phyloP scores from a whole-genome alignment of 2,888 invertebrate species.

The Ennomos erosarius region DNA sequence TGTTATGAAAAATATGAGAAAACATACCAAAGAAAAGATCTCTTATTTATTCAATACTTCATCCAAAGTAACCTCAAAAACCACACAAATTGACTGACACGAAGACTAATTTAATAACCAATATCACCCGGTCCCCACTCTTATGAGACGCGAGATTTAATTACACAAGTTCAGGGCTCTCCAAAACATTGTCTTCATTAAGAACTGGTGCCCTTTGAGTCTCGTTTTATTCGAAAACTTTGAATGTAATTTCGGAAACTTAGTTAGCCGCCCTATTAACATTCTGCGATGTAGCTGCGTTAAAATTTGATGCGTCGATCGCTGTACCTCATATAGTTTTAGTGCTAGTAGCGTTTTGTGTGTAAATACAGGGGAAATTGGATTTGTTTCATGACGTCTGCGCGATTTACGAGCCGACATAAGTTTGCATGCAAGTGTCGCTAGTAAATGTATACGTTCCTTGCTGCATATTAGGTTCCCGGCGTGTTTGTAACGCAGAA shows the following conservation, averaged over 20 bases:
- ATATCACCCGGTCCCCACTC: constrained; percentile 53
- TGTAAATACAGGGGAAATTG: constrained; percentile 25
- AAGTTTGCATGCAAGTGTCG: constrained; percentile 27
- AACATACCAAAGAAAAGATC: neutral
- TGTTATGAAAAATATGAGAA: no score
- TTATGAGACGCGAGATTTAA: constrained; percentile 72
- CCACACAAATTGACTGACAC: constrained; percentile 57
- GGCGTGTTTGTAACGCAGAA: neutral
- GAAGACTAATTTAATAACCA: constrained; percentile 61
- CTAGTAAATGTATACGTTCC: constrained; percentile 18
- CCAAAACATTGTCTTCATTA: constrained; percentile 81
- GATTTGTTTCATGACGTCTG: constrained; percentile 27
- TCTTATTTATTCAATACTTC: no score
- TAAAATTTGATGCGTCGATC: constrained; percentile 42
- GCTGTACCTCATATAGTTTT: constrained; percentile 21
- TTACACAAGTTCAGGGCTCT: constrained; percentile 68
- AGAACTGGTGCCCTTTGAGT: constrained; percentile 68
- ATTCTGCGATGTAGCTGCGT: constrained; percentile 59
- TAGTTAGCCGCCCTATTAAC: constrained; percentile 69
- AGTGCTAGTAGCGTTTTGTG: constrained; percentile 17
- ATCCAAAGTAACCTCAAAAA: constrained; percentile 8
- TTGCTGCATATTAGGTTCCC: constrained; percentile 14
- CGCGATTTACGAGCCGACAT: constrained; percentile 27
- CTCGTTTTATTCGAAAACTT: constrained; percentile 82
- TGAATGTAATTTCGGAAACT: constrained; percentile 72